phyloP scores from a whole-genome alignment of 2,113 vertebrate genomes.

The Columba livia region DNA sequence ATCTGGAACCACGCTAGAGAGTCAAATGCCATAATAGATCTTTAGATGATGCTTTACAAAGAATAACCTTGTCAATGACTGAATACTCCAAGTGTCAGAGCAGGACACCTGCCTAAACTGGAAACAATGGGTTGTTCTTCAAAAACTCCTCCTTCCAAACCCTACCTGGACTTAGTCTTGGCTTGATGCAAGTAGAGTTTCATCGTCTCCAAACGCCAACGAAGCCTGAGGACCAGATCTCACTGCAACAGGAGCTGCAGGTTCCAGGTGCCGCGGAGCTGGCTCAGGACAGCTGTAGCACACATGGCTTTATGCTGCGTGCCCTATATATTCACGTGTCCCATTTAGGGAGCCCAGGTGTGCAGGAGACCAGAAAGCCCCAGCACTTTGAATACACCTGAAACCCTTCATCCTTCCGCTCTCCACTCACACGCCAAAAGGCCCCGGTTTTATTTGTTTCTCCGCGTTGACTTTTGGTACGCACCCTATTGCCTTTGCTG shows the following conservation, averaged over 20 bases:
- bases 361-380: background rate
- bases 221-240: background rate
- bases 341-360: conserved; percentile 30
- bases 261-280: background rate
- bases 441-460: background rate
- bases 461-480: rapidly evolving
- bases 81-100: background rate
- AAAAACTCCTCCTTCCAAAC: background rate
- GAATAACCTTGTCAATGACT: background rate
- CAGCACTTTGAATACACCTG: background rate
- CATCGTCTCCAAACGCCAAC: background rate
- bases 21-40: background rate
- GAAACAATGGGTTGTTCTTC: background rate
- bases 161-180: background rate
- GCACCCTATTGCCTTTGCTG: background rate
- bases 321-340: background rate
- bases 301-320: background rate
- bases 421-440: rapidly evolving
- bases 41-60: background rate
- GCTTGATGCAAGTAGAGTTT: background rate
- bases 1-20: background rate
- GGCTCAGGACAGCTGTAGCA: background rate
- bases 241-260: background rate
- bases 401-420: background rate
- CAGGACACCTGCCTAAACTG: background rate